Evolutionary conservation across 2,797 vertebrate species (phyloP).

Genomic region (Arnoldichthys spilopterus): DNA sequence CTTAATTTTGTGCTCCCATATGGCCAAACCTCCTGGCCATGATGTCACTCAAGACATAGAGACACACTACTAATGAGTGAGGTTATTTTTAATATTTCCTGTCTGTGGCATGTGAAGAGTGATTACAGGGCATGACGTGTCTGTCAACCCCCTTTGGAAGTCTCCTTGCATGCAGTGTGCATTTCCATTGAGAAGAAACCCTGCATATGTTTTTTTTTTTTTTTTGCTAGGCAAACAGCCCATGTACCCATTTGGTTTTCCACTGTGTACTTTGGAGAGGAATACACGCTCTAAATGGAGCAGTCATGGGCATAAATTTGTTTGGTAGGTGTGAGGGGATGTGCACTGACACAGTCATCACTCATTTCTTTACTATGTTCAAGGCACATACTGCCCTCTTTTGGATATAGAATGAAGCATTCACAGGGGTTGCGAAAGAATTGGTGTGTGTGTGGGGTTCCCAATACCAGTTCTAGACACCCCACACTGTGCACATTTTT

Average conservation of each 20-base stretch:
- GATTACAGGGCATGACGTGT: conserved; percentile 1
- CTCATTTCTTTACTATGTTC: not conserved
- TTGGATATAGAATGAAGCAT: conserved; percentile 1
- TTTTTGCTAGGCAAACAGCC: conserved; percentile 5
- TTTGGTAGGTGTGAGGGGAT: conserved; percentile 5
- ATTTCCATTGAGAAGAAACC: conserved; percentile 14
- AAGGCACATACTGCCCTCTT: conserved; percentile 35
- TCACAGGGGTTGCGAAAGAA: not conserved
- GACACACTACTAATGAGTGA: conserved; percentile 1
- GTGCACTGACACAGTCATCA: not conserved
- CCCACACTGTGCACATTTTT: not conserved
- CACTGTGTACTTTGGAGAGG: not conserved
- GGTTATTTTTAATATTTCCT: conserved; percentile 31
- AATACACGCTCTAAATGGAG: not conserved
- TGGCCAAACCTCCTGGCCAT: not conserved
- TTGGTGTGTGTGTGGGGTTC: not conserved
- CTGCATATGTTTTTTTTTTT: conserved; percentile 2
- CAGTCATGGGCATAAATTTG: not conserved
- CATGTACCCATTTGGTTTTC: conserved; percentile 20
- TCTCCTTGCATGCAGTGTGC: not conserved
- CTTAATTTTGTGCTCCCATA: conserved; percentile 20
- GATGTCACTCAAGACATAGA: not conserved
- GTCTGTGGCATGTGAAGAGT: conserved; percentile 17
- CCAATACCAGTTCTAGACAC: not conserved
- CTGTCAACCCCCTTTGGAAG: not conserved